Percentiles rank a stretch among this genome's conserved stretches.
phyloP scores from a whole-genome alignment of 2,113 vertebrate species.

The Tragelaphus imberbis region DNA sequence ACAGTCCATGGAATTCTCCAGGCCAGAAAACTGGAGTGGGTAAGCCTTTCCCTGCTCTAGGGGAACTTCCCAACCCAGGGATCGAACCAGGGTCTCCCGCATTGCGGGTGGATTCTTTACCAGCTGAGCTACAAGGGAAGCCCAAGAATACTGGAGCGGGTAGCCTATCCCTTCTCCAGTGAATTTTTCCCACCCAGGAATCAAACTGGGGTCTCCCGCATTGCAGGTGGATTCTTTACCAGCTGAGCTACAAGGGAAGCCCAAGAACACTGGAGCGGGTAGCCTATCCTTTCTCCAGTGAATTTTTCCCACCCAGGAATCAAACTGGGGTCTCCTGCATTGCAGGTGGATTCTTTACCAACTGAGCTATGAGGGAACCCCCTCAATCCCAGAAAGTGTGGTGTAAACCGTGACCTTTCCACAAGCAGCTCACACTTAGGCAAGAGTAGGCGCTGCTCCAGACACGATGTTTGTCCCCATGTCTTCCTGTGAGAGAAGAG shows the following conservation, averaged over 20 bases:
- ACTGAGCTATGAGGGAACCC: neutral
- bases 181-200: neutral
- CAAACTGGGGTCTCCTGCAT: neutral
- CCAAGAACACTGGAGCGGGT: neutral
- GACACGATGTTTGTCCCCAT: neutral
- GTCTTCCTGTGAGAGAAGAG: neutral
- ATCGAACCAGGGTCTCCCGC: neutral
- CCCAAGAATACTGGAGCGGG: neutral
- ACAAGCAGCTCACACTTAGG: neutral
- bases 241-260: neutral
- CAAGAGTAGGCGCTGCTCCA: neutral
- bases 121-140: neutral
- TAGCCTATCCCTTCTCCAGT: neutral
- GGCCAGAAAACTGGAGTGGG: neutral
- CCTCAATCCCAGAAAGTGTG: neutral
- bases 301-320: neutral
- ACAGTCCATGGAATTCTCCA: neutral
- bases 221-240: neutral
- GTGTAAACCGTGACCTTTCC: neutral
- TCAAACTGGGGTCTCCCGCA: neutral
- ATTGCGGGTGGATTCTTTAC: neutral
- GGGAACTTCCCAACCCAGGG: neutral
- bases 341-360: neutral
- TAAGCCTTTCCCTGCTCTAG: neutral
- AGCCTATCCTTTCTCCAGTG: neutral